Evolutionary conservation across 2,797 vertebrate genomes (phyloP).

Genomic region (Lagorchestes hirsutus): DNA sequence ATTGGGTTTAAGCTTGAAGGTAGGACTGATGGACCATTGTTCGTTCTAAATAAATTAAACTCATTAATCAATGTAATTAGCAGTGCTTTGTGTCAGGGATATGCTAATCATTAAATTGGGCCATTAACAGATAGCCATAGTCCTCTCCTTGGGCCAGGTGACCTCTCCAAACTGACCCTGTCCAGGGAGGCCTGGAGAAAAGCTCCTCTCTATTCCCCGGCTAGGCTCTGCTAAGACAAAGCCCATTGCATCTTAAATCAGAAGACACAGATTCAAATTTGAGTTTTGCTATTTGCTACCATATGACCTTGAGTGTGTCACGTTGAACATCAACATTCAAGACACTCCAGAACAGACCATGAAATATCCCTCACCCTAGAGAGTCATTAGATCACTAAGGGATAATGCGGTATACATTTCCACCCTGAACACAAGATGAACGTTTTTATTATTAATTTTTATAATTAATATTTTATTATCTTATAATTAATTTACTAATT

Average conservation of each 20-base stretch:
- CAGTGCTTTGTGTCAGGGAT: conserved; percentile 72
- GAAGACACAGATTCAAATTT: neutral
- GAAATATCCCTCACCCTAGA: neutral
- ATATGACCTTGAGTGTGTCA: neutral
- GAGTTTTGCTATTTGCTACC: neutral
- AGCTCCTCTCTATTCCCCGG: neutral
- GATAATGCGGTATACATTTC: neutral
- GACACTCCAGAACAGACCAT: neutral
- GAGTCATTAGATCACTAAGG: neutral
- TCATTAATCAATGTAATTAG: conserved; percentile 85
- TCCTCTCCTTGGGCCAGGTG: neutral
- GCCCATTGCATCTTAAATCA: neutral
- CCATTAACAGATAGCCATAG: conserved; percentile 43
- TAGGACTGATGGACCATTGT: conserved; percentile 72
- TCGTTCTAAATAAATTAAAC: conserved; percentile 84
- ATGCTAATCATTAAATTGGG: conserved; percentile 72
- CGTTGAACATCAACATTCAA: neutral
- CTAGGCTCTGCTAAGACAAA: neutral
- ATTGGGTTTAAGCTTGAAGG: conserved; percentile 74
- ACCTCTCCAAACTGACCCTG: conserved; percentile 14
- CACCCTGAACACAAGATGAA: neutral
- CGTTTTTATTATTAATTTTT: neutral
- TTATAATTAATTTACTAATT: neutral
- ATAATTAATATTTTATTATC: too few relatives aligned
- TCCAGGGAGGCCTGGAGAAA: conserved; percentile 17